phyloP scores from a whole-genome alignment of 2,888 invertebrate species.

The Timandra comae region DNA sequence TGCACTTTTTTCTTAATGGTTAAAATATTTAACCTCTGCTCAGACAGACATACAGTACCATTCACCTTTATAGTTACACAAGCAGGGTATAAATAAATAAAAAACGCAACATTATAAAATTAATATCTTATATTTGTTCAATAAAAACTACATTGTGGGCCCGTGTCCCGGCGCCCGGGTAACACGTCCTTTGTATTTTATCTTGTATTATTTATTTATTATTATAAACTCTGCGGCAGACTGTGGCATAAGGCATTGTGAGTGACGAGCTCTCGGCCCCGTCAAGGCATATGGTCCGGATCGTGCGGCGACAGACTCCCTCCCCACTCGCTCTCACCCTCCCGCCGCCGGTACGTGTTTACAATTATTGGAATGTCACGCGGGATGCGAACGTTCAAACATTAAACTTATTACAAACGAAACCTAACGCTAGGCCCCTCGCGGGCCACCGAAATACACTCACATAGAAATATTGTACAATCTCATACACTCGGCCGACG shows the following conservation, averaged over 20 bases:
- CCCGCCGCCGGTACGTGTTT: slow-evolving; percentile 46
- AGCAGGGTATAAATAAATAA: slow-evolving; percentile 25
- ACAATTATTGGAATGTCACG: slow-evolving; percentile 75
- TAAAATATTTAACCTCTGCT: too few species aligned
- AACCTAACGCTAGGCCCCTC: slow-evolving; percentile 57
- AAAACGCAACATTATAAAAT: slow-evolving; percentile 74
- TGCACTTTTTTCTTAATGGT: too few species aligned
- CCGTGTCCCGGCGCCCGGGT: slow-evolving; percentile 75
- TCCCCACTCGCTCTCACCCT: slow-evolving; percentile 42
- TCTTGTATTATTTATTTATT: slow-evolving; percentile 74
- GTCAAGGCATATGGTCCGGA: slow-evolving; percentile 63
- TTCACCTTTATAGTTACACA: too few species aligned
- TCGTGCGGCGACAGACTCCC: slow-evolving; percentile 34
- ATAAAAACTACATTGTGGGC: slow-evolving; percentile 77
- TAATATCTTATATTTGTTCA: slow-evolving; percentile 78
- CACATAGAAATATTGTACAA: slow-evolving; percentile 61
- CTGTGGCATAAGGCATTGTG: slow-evolving; percentile 76
- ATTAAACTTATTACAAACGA: slow-evolving; percentile 58
- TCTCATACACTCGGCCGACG: slow-evolving; percentile 50
- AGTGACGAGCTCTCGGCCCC: slow-evolving; percentile 46
- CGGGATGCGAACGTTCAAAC: slow-evolving; percentile 67
- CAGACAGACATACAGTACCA: too few species aligned
- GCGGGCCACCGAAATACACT: slow-evolving; percentile 51
- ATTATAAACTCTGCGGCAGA: slow-evolving; percentile 77
- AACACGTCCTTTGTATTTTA: slow-evolving; percentile 76